A percentile compares a stretch with the other conserved stretches of the same genome.
Conservation (phyloP, 2,113 vertebrate species). For the Pedionomus torquatus region DNA sequence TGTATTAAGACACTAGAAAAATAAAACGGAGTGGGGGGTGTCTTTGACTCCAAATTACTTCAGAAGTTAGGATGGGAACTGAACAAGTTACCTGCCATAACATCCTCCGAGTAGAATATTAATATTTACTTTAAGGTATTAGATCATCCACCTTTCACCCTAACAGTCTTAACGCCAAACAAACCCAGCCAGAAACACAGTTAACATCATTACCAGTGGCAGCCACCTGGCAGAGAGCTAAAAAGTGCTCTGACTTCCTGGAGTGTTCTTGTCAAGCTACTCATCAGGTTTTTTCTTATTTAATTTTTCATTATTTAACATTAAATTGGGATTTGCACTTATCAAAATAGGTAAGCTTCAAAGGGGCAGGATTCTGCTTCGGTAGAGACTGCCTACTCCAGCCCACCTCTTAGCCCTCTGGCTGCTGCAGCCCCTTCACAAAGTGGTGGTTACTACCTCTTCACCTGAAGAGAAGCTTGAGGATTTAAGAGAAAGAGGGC, state of each 20-base stretch:
- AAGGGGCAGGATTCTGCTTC: background rate
- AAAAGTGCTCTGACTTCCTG: background rate
- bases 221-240: background rate
- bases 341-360: accelerated
- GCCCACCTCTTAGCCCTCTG: background rate
- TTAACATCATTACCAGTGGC: background rate
- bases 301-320: background rate
- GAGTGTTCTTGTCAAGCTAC: background rate
- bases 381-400: background rate
- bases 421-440: background rate
- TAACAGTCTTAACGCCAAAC: background rate
- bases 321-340: background rate
- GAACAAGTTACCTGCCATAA: background rate
- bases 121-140: background rate
- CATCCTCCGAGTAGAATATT: background rate
- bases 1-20: background rate
- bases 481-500: background rate
- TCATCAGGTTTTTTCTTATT: background rate
- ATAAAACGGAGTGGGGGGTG: background rate
- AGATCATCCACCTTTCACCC: background rate
- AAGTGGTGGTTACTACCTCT: background rate
- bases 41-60: background rate
- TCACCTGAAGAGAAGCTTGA: background rate
- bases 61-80: background rate
- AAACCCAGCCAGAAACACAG: background rate